Conservation (phyloP, 2,113 vertebrate species). For the Colinus virginianus region DNA sequence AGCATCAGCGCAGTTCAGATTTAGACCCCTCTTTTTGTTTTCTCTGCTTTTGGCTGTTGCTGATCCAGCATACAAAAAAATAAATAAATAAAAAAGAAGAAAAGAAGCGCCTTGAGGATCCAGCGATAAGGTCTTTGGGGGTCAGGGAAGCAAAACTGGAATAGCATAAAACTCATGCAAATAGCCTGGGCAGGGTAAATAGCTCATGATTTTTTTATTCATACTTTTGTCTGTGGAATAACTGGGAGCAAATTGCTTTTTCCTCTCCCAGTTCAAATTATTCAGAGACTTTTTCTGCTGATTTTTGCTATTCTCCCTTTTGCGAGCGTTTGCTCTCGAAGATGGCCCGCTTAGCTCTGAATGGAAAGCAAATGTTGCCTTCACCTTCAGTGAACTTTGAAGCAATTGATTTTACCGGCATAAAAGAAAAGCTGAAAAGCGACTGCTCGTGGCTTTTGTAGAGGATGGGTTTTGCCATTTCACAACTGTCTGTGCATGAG, state of each 20-base stretch:
- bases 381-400: slow-evolving; percentile 60
- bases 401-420: slow-evolving; percentile 34
- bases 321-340: neutral
- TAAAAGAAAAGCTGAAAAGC: slow-evolving; percentile 20
- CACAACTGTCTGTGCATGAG: neutral
- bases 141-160: slow-evolving; percentile 26
- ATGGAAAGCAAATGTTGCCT: slow-evolving; percentile 52
- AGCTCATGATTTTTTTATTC: slow-evolving; percentile 51
- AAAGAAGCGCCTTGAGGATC: neutral
- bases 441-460: slow-evolving; percentile 1
- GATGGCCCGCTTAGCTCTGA: slow-evolving; percentile 15
- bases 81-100: neutral
- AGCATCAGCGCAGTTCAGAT: neutral
- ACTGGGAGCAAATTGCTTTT: slow-evolving; percentile 67
- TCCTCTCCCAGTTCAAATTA: slow-evolving; percentile 31
- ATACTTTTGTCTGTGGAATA: slow-evolving; percentile 61
- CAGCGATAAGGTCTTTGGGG: slow-evolving; percentile 20
- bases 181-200: slow-evolving; percentile 56
- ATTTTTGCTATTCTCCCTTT: slow-evolving; percentile 59
- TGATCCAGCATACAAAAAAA: neutral
- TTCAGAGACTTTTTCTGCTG: slow-evolving; percentile 59
- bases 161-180: slow-evolving; percentile 18
- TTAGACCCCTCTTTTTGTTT: slow-evolving; percentile 17
- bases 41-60: slow-evolving; percentile 1
- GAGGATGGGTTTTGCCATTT: neutral